phyloP scores from a whole-genome alignment of 2,113 vertebrate species.

The Hyla sarda region DNA sequence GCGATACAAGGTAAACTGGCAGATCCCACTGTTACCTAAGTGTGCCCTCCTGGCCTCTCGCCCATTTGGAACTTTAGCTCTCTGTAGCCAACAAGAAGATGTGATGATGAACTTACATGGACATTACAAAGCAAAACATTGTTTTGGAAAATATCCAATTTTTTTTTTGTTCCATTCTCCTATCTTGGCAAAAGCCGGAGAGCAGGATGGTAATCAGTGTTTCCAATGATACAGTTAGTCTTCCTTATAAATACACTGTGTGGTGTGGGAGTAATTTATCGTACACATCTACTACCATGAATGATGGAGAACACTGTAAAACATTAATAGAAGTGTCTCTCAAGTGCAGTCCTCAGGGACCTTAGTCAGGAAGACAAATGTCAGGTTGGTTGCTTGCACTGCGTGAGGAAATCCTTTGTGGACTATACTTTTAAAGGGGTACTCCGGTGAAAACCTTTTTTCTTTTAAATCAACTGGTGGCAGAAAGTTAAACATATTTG shows the following conservation, averaged over 20 bases:
- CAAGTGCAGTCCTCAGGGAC: not conserved
- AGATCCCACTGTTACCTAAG: constrained; percentile 53
- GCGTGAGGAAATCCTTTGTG: not conserved
- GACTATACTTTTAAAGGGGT: not conserved
- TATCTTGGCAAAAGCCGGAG: constrained; percentile 40
- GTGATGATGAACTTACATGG: constrained; percentile 55
- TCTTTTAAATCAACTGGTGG: too few relatives aligned
- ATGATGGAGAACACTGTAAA: constrained; percentile 14
- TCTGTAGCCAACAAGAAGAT: constrained; percentile 37
- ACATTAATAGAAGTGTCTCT: constrained; percentile 2
- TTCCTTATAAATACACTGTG: constrained; percentile 17
- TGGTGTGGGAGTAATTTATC: constrained; percentile 20
- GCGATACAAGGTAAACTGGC: constrained; percentile 52
- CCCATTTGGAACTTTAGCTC: constrained; percentile 37
- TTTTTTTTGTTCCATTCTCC: constrained; percentile 19
- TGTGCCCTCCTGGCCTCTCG: constrained; percentile 41
- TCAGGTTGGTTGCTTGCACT: not conserved
- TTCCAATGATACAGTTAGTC: constrained; percentile 48
- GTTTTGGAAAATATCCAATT: constrained; percentile 33
- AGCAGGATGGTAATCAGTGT: constrained; percentile 19
- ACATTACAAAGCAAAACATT: constrained; percentile 54
- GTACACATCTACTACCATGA: constrained; percentile 2
- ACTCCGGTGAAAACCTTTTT: too few relatives aligned
- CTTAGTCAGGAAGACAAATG: not conserved
- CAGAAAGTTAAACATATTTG: too few relatives aligned